A percentile compares a stretch with the other conserved stretches of the same genome.
Conservation (phyloP, 2,113 vertebrate species). For the Lagopus leucura region DNA sequence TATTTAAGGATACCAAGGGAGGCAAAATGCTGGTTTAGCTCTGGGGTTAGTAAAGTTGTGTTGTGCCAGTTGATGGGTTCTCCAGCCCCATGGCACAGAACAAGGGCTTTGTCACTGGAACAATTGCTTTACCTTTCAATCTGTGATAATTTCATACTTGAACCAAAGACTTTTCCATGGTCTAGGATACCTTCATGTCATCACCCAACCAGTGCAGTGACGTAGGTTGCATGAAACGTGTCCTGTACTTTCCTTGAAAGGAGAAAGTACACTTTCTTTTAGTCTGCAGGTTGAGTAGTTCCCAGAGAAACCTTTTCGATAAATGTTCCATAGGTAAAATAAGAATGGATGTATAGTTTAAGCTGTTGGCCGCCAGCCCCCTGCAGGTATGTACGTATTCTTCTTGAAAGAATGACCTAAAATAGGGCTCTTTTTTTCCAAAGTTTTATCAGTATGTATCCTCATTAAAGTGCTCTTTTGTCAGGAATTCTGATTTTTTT, state of each 20-base stretch:
- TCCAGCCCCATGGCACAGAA: not conserved
- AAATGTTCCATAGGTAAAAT: not conserved
- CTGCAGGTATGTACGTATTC: not conserved
- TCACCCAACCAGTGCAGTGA: not conserved
- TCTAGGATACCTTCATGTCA: rapidly evolving
- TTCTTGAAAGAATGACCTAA: conserved; percentile 10
- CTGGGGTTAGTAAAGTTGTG: not conserved
- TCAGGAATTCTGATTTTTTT: not conserved
- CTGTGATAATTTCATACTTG: not conserved
- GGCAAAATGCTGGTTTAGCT: not conserved
- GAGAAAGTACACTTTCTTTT: not conserved
- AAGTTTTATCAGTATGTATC: not conserved
- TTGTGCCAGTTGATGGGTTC: not conserved
- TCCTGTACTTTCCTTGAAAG: not conserved
- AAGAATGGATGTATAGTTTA: not conserved
- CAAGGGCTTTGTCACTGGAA: not conserved
- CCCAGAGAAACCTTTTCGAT: not conserved
- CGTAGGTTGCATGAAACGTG: rapidly evolving
- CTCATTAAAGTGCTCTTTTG: conserved; percentile 11
- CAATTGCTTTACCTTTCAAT: not conserved
- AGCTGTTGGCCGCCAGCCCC: not conserved
- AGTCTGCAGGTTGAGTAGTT: not conserved
- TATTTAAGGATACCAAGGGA: not conserved
- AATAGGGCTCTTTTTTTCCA: not conserved
- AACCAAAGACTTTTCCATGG: not conserved